Base-by-base conservation (phyloP, 2,888 invertebrate genomes). In the Dorcus hopei region DNA sequence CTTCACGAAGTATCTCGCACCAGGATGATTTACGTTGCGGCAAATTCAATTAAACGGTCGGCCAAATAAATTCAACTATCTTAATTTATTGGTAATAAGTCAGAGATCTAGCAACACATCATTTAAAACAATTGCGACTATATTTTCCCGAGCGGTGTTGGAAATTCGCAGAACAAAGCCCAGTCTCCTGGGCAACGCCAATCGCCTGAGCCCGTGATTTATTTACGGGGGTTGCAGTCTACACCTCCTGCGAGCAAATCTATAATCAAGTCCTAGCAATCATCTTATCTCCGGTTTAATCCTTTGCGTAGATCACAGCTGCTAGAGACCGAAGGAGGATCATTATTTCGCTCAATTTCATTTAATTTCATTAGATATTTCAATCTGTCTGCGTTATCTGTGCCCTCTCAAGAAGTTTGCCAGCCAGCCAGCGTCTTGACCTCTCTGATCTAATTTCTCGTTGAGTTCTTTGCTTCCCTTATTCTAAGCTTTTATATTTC, bases 291-390 rank as follows among this genome's bases (percentile, higher is more conserved):
- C 51, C 48, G 40, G 42, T 48, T 59, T 64, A 66, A 66, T 65
- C 64, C 65, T 61, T 64, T 64, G 64, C 64, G 63, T 65, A 60
- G 63, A 66, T 67, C 66, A 62, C 64, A 59, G 65, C 58, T 56
- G 47, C 43, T 33, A 52, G 57, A 50, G 54, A 53, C 57, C 60
- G 59, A 60, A 63, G 65, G 66, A 66, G 65, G 62, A 62, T 71
- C 70, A 71, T 72, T 72, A 74, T 71, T 73, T 70, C 71, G 67
- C 67, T 68, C 73, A 70, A 72, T 74, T 73, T 73, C 74, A 71
- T 73, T 73, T 73, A 74, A 72, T 72, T 74, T 71, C 69, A 70
- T 70, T 72, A 71, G 73, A 73, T 72, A 74, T 72, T 74, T 73
- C 72, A 72, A 74, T 73, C 72, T 68, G 69, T 68, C 67, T 70